Evolutionary conservation across 2,888 invertebrate genomes (phyloP), one percentile per base, ranked within the genome.

Genomic region (Caenorhabditis zanzibari): DNA sequence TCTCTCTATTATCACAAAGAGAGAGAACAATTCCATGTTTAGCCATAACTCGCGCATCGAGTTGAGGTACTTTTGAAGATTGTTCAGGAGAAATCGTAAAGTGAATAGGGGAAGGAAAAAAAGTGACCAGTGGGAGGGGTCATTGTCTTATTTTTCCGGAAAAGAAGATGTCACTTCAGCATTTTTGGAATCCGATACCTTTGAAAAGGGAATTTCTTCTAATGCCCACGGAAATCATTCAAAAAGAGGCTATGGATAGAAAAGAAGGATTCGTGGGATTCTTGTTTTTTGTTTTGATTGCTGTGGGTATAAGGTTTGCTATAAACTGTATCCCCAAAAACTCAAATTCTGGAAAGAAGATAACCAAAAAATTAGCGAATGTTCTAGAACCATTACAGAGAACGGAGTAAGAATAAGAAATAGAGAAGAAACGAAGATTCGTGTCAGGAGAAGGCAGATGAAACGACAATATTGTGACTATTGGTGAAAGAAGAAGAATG

Each of bases 391-490:
- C 44, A 58, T 10, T 4, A 44, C 28, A n/a, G n/a, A 44, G 24
- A 32, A 52, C 28, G 32, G 4, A 69, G 56, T 16, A 19, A 19
- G 47, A 32, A 32, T 47, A 4, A 76, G 75, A 68, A 76, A 76
- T 59, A 61, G 68, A 76, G 56, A 52, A 69, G 52, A 71, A 41
- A 32, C 7, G 56, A 56, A 66, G 56, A 75, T 56, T 54, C 49
- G 54, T 68, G 68, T 68, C 66, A 69, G 69, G 68, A 35, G 47
- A 19, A 47, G 47, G 47, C 5, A 47, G 26, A 59, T 24, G 44
- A 72, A 77, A 75, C 75, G 75, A 81, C 81, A 81, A 81, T 81
- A 81, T 81, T 81, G 81, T 81, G 81, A 81, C 81, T 81, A 75
- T 81, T 81, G 75, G 56, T 24, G 26, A 26, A 26, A 19, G 26